phyloP scores from a whole-genome alignment of 2,797 vertebrate genomes.

The Astyanax mexicanus region DNA sequence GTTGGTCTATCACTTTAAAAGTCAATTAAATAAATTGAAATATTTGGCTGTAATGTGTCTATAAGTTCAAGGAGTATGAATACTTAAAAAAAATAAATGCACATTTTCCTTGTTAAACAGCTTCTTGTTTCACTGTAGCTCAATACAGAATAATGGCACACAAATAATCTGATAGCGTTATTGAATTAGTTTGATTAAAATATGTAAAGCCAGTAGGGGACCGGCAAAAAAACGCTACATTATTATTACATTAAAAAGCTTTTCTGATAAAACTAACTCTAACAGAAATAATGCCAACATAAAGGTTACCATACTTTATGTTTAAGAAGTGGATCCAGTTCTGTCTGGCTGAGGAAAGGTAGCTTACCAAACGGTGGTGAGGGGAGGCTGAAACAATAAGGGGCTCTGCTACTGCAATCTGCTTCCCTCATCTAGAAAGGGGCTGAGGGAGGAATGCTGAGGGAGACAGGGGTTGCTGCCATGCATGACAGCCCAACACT shows the following conservation, averaged over 20 bases:
- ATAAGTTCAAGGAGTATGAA: too few relatives aligned
- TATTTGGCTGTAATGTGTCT: too few relatives aligned
- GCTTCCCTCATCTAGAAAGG: constrained; percentile 39
- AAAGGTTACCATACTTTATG: background rate
- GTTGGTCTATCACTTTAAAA: too few relatives aligned
- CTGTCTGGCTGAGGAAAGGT: constrained; percentile 30
- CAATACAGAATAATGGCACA: too few relatives aligned
- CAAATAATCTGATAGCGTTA: too few relatives aligned
- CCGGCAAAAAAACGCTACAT: background rate
- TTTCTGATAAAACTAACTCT: background rate
- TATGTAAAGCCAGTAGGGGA: too few relatives aligned
- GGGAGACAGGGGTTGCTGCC: background rate
- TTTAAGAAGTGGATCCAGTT: background rate
- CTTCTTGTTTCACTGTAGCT: too few relatives aligned
- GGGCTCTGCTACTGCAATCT: constrained; percentile 66
- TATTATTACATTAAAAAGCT: background rate
- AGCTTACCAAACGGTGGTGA: constrained; percentile 8
- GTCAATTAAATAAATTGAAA: too few relatives aligned
- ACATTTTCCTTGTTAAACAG: too few relatives aligned
- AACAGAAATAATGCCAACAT: background rate
- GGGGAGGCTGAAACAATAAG: constrained; percentile 4
- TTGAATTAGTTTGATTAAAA: too few relatives aligned
- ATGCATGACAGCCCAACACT: background rate
- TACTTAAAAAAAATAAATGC: too few relatives aligned
- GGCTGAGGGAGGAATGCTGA: constrained; percentile 41